phyloP scores from a whole-genome alignment of 2,113 vertebrate genomes.

The Suricata suricatta region DNA sequence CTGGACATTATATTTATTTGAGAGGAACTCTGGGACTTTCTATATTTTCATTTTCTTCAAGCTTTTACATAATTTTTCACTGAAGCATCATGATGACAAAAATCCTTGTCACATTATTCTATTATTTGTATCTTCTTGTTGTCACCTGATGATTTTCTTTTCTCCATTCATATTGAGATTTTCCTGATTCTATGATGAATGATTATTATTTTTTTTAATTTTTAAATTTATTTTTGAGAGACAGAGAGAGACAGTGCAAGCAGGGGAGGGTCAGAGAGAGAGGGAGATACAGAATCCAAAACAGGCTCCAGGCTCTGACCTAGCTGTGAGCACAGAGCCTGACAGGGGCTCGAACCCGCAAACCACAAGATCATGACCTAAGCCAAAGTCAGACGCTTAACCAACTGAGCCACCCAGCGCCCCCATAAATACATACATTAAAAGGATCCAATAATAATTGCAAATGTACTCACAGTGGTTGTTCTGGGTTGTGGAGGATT shows the following conservation, averaged over 20 bases:
- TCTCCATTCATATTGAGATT: not conserved
- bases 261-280: too few species aligned
- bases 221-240: too few species aligned
- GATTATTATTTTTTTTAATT: too few species aligned
- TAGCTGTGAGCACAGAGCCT: too few species aligned
- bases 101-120: not conserved
- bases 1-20: not conserved
- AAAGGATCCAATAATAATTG: not conserved
- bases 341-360: too few species aligned
- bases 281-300: too few species aligned
- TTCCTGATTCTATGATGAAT: not conserved
- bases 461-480: not conserved
- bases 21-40: not conserved
- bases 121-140: not conserved
- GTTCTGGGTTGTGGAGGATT: not conserved
- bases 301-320: too few species aligned
- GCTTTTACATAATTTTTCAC: not conserved
- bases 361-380: too few species aligned
- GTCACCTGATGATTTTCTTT: not conserved
- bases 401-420: too few species aligned
- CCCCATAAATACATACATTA: not conserved
- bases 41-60: not conserved
- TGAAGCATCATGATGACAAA: not conserved
- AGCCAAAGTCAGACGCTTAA: too few species aligned
- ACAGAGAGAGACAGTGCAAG: too few species aligned